Evolutionary conservation across 2,797 vertebrate species (phyloP), one percentile per base, ranked within the genome.

Genomic region (Apodemus agrarius): DNA sequence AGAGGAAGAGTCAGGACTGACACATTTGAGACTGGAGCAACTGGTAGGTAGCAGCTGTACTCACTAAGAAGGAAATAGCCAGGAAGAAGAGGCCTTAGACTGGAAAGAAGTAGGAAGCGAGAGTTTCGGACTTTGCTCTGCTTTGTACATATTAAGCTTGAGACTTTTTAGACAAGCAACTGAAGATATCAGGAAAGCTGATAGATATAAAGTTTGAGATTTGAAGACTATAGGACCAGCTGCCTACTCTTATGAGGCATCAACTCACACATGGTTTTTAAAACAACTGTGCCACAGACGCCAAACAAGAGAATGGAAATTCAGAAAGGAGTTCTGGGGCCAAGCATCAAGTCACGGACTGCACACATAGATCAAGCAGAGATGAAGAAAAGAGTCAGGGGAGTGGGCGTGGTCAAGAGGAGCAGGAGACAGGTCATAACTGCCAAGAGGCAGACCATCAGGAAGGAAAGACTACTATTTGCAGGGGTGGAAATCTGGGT

Each of bases 281-380:
- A 96, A 92, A 93, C 59, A 76, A 88, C 11, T 88, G 40, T 89
- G 37, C 80, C 72, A 29, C 12, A 95, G 37, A 78, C 6, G 69
- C 21, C 75, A 93, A 85, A 59, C 16, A 93, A 92, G 43, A 89
- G 34, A 90, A 90, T 69, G 21, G 54, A 93, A 76, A 93, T 92
- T 61, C 80, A 67, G 89, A 81, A 94, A 86, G 63, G 24, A 91
- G 13, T 6, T 72, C n/a, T 34, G 74, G 40, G 69, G 88, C 81
- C 59, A 76, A 90, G 43, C 34, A 79, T 1, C 57, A 31, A 61
- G 81, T 37, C 63, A 75, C 22, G 9, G 6, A 81, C 65, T 91
- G 76, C 10, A 76, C 16, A 26, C 12, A n/a, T 2, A 74, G 52
- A 79, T 52, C 59, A 84, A 80, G 54, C 74, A 95, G 85, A 97